Conservation (phyloP, 2,888 invertebrate species). For the Zygaena filipendulae region DNA sequence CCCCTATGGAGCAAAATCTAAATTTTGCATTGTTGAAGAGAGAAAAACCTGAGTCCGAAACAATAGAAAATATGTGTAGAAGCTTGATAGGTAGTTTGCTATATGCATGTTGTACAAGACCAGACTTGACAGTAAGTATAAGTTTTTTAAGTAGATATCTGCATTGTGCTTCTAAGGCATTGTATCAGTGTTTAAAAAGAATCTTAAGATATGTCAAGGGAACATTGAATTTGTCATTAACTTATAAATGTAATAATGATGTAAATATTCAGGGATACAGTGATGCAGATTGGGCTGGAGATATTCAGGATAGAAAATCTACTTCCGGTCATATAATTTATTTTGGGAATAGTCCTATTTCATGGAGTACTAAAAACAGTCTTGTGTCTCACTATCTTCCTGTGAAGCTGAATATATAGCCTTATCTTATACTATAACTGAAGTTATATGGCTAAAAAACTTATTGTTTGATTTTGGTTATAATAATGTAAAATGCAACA, state of each 20-base stretch:
- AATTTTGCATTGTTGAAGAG: not conserved
- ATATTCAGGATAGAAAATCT: constrained; percentile 17
- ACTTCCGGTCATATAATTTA: constrained; percentile 7
- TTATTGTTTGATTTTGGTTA: not conserved
- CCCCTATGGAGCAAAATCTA: not conserved
- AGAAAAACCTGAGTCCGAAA: not conserved
- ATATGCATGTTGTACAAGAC: constrained; percentile 18
- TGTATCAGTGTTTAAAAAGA: not conserved
- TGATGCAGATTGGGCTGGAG: constrained; percentile 19
- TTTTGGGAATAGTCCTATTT: not conserved
- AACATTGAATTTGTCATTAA: constrained; percentile 1
- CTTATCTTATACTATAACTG: constrained; percentile 20
- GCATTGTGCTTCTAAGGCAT: not conserved
- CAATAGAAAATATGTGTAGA: constrained; percentile 14
- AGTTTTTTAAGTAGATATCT: not conserved
- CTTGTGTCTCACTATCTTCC: constrained; percentile 14
- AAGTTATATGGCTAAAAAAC: constrained; percentile 12
- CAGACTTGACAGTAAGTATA: constrained; percentile 14
- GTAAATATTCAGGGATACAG: constrained; percentile 12
- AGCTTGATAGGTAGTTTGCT: constrained; percentile 14
- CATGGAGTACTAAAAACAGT: not conserved
- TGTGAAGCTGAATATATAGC: constrained; percentile 17
- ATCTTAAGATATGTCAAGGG: not conserved
- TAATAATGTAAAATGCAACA: too few species aligned
- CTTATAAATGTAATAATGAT: constrained; percentile 15